Evolutionary conservation across 1,140 invertebrate species (phyloP).

Genomic region (Zaprionus lachaisei): DNA sequence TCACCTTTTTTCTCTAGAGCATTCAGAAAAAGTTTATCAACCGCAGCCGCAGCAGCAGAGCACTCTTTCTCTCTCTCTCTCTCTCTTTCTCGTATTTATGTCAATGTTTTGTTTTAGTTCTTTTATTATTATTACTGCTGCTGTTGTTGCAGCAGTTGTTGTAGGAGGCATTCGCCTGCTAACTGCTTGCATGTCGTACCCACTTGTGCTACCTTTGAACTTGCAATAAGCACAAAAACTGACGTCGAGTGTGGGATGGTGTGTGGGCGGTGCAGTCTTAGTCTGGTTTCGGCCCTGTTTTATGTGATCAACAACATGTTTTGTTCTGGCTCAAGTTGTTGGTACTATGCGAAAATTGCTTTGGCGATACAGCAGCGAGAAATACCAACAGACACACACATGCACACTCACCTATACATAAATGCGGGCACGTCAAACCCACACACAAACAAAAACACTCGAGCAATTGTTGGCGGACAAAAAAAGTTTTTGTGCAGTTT

Average conservation of each 20-base stretch:
- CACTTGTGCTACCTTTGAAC: conserved; percentile 78
- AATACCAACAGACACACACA: conserved; percentile 24
- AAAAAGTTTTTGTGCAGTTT: conserved; percentile 48
- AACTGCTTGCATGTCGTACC: conserved; percentile 72
- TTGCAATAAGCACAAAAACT: conserved; percentile 67
- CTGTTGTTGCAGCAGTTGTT: conserved; percentile 16
- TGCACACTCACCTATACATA: conserved; percentile 5
- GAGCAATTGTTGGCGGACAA: conserved; percentile 17
- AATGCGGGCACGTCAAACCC: conserved; percentile 55
- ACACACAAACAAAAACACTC: conserved; percentile 41
- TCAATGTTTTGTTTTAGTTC: conserved; percentile 75
- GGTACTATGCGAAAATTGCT: conserved; percentile 56
- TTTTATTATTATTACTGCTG: conserved; percentile 34
- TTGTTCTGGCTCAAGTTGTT: conserved; percentile 65
- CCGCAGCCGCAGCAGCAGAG: conserved; percentile 43
- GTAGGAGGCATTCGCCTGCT: conserved; percentile 33
- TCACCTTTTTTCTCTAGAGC: conserved; percentile 54
- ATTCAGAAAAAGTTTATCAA: conserved; percentile 64
- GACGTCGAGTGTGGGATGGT: conserved; percentile 32
- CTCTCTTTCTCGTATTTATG: conserved; percentile 65
- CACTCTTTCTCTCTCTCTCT: conserved; percentile 36
- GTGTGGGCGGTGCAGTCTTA: conserved; percentile 12
- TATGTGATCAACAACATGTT: conserved; percentile 81
- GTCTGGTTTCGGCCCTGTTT: conserved; percentile 55
- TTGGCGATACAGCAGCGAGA: conserved; percentile 29